Evolutionary conservation across 2,797 vertebrate species (phyloP), one percentile per base, ranked within the genome.

Genomic region (Phataginus tetradactyla): DNA sequence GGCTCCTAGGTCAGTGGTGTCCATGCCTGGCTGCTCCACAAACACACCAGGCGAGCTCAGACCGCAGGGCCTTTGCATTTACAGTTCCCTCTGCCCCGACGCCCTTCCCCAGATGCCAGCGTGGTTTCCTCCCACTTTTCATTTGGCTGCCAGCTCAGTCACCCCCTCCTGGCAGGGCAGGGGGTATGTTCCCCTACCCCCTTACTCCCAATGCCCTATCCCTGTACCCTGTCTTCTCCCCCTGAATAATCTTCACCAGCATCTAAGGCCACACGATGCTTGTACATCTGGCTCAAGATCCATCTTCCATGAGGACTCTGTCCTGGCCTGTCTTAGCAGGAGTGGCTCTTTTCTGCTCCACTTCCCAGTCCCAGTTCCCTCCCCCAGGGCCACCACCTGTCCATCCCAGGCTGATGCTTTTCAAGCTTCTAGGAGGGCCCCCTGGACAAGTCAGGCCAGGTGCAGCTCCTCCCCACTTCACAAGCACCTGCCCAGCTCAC

Each of bases 71-170:
- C 45, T 78, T 63, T 57, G 86, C 55, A 21, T 20, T 0, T 37
- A 63, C 1, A 1, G 7, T 5, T n/a, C 32, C 42, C 1, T 11
- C 32, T 4, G 7, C 64, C 2, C 4, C 0, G 2, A 7, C 11
- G 3, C 0, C 42, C 45, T 51, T 42, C 81, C 51, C 34, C 32
- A 20, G 13, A 57, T 5, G 37, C 61, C 21, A 37, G 1, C 12
- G 0, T 0, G 9, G 66, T 27, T 49, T 83, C 69, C 55, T 14
- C 4, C 10, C 23, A 0, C 18, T 69, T 85, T 71, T 25, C 37
- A 32, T 53, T 74, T 59, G 23, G 51, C 25, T 1, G 5, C 37
- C 7, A n/a, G 25, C 27, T 29, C 5, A 0, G 39, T 25, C 1
- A 4, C 8, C 1, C 42, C 29, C 34, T 39, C 5, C 10, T 21